Evolutionary conservation across 2,113 vertebrate genomes (phyloP).

Genomic region (Bubo bubo): DNA sequence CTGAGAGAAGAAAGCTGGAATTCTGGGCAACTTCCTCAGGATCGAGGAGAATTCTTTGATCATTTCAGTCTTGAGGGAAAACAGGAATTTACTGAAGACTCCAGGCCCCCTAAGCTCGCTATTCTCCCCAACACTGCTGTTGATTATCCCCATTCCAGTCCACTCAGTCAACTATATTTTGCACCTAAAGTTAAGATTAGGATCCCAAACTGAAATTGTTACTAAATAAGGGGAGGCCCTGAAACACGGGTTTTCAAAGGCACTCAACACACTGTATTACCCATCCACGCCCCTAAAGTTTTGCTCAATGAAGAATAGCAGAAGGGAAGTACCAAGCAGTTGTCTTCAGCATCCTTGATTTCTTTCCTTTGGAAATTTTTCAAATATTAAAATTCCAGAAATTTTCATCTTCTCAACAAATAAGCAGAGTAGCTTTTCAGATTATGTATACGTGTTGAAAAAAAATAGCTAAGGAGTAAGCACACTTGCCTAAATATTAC

Average conservation of each 20-base stretch:
- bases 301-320: not conserved
- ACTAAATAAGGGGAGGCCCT: not conserved
- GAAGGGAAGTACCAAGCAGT: not conserved
- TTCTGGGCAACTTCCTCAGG: not conserved
- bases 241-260: not conserved
- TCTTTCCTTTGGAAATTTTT: not conserved
- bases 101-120: not conserved
- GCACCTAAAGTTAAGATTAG: not conserved
- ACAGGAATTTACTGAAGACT: not conserved
- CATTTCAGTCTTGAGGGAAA: not conserved
- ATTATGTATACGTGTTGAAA: not conserved
- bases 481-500: not conserved
- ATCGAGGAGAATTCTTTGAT: not conserved
- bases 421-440: not conserved
- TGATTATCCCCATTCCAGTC: not conserved
- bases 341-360: not conserved
- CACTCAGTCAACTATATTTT: not conserved
- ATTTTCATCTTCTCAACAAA: not conserved
- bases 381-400: not conserved
- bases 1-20: not conserved
- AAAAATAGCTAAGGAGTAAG: not conserved
- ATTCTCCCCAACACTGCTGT: not conserved
- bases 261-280: not conserved
- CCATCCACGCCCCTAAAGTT: accelerated
- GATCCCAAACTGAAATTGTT: not conserved